Evolutionary conservation across 1,140 invertebrate species (phyloP), one percentile per base, ranked within the genome.

Genomic region (Xylocopa sonorina): DNA sequence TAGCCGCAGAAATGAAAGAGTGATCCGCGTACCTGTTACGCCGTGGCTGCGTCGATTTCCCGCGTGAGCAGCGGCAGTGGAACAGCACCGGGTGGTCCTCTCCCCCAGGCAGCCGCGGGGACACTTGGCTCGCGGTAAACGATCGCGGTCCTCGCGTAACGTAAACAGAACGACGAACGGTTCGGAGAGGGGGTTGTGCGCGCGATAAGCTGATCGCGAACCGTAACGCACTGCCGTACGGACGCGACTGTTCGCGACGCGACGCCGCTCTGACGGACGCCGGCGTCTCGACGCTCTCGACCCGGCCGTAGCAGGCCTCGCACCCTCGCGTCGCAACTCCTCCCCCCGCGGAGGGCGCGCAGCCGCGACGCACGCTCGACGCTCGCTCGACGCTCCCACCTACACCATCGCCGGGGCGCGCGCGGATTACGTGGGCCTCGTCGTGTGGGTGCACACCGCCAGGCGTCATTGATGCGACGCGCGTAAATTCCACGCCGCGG

Each of bases 251-350:
- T 81, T 88, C 84, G 86, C 88, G 85, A 87, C 89, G 69, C 88
- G 89, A 89, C 89, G 88, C 87, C 89, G 88, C 84, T 90, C 89
- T 90, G 87, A 89, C 87, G 86, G 81, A 72, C 83, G 83, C 87
- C 86, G 87, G 82, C 88, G 87, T 85, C 78, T 58, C 81, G 81
- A 78, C 82, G 75, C 50, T n/a, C 82, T 89, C 89, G 88, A 86
- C 89, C 89, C 89, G 88, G 89, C 88, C 89, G 85, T 86, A 86
- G 82, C 84, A 68, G 84, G 83, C 82, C 84, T 86, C 55, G 83
- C 78, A 76, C 85, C 78, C 77, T 84, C 84, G 53, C 18, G n/a
- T 18, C 63, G 55, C 78, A 71, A 69, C 77, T 67, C 76, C 78
- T 75, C 75, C 79, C 69, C 76, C 72, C 64, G 46, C 29, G 62